Evolutionary conservation across 92 coral and sea anemone genomes (phyloP), one percentile per base, ranked within the genome.

Genomic region (Nematostella vectensis): DNA sequence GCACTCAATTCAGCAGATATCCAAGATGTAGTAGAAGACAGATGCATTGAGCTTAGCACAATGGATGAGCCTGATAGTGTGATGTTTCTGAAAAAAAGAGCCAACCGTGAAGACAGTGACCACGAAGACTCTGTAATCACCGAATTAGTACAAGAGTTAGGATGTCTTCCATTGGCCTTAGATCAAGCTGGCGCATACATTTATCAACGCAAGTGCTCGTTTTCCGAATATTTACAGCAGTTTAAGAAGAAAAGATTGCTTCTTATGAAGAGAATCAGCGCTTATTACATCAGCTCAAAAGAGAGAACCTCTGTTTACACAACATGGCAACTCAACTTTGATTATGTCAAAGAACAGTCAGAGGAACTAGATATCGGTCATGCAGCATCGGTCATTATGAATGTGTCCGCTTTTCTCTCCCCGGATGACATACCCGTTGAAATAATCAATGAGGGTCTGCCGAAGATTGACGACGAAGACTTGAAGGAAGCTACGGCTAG

Each of bases 151-250:
- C 43, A 40, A 28, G 83, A 83, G 69, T 78, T 88, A 17, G 93
- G 96, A 17, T 74, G 76, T 22, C 80, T 88, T 18, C 93, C 96
- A 1, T 44, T 88, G 47, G 96, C 96, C 2, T 64, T 86, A 24
- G 96, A 86, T 45, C 96, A 86, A 72, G 89, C 96, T 19, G 83
- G 74, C 21, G 96, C 96, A 3, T 78, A 74, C 36, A 72, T 88
- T 36, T 55, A 65, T 31, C 27, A 31, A 12, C 71, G 51, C 24
- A 33, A 18, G 1, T 45, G 66, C 47, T 27, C 75, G 3, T 66
- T 83, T 42, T 71, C 76, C 8, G 48, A 54, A 18, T 83, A 83
- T 47, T 22, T 70, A n/a, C 49, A 62, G 28, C 43, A 84, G 53
- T 79, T 74, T 62, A 59, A 67, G 25, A 45, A 78, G 27, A 74